A percentile compares a stretch with the other conserved stretches of the same genome.
Evolutionary conservation across 2,888 invertebrate species (phyloP).

Genomic region (Latheticus oryzae): DNA sequence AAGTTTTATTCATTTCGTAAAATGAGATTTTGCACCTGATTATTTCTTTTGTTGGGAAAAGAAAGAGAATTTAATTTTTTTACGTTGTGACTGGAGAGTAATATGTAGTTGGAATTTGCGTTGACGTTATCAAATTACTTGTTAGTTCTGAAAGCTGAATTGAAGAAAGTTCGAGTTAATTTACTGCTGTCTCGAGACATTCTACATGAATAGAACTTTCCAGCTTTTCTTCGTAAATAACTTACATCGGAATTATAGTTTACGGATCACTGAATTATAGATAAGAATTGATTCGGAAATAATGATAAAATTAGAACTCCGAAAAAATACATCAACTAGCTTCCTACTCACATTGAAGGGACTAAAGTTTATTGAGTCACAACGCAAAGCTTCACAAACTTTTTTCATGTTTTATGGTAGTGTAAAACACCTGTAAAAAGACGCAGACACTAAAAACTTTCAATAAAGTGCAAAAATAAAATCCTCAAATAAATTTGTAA

Average conservation of each 20-base stretch:
- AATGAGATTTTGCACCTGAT: slow-evolving; percentile 41
- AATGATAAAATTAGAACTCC: too few relatives aligned
- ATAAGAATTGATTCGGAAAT: slow-evolving; percentile 34
- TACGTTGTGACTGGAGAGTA: slow-evolving; percentile 20
- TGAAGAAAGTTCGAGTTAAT: slow-evolving; percentile 28
- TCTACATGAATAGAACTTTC: slow-evolving; percentile 11
- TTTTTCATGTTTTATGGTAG: too few relatives aligned
- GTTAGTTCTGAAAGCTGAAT: slow-evolving; percentile 27
- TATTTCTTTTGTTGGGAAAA: slow-evolving; percentile 36
- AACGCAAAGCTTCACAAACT: too few relatives aligned
- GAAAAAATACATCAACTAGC: too few relatives aligned
- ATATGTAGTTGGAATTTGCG: slow-evolving; percentile 35
- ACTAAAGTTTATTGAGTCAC: too few relatives aligned
- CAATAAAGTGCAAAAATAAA: too few relatives aligned
- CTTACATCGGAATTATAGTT: slow-evolving; percentile 32
- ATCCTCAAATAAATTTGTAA: too few relatives aligned
- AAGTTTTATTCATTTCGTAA: slow-evolving; percentile 40
- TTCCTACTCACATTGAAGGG: too few relatives aligned
- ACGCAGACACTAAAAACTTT: too few relatives aligned
- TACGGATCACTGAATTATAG: slow-evolving; percentile 27
- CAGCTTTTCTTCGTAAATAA: slow-evolving; percentile 21
- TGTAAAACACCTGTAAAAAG: too few relatives aligned
- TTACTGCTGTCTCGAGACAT: slow-evolving; percentile 19
- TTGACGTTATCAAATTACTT: slow-evolving; percentile 42
- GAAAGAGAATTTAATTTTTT: slow-evolving; percentile 28